phyloP scores from a whole-genome alignment of 2,888 invertebrate genomes.

The Tachina fera region DNA sequence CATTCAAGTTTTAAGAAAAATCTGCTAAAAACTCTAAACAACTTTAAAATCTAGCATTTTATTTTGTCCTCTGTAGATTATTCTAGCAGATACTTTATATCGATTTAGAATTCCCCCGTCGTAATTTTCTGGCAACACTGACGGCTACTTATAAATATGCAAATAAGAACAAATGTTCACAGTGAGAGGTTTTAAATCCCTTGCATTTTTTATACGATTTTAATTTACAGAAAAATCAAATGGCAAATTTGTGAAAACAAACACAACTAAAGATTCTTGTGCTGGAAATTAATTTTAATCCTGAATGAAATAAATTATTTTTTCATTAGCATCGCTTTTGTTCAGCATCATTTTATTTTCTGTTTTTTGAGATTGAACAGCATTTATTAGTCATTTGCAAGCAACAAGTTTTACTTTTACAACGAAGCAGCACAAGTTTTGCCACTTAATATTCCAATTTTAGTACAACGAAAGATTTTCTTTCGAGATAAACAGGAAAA shows the following conservation, averaged over 20 bases:
- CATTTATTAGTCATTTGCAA: not conserved
- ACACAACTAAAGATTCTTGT: not conserved
- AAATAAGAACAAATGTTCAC: no score
- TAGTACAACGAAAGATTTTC: slow-evolving; percentile 6
- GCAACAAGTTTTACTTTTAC: slow-evolving; percentile 35
- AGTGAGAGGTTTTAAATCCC: no score
- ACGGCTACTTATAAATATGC: no score
- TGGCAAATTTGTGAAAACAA: not conserved
- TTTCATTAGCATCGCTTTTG: slow-evolving; percentile 4
- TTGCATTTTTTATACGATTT: no score
- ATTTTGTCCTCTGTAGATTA: no score
- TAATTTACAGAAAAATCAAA: no score
- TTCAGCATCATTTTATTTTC: not conserved
- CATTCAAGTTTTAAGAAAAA: no score
- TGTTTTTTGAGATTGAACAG: not conserved
- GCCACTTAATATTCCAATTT: slow-evolving; percentile 16
- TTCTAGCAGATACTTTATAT: no score
- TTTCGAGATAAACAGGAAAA: not conserved
- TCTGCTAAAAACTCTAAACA: no score
- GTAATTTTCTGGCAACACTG: no score
- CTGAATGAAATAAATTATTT: slow-evolving; percentile 1
- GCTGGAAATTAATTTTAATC: not conserved
- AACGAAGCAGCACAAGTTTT: slow-evolving; percentile 9
- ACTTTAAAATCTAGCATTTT: no score
- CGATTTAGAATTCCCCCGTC: no score